These are phyloP conservation scores for Nyctibius grandis DNA, from an alignment of 2,797 vertebrate species.

Conservation along the genomic window DNA sequence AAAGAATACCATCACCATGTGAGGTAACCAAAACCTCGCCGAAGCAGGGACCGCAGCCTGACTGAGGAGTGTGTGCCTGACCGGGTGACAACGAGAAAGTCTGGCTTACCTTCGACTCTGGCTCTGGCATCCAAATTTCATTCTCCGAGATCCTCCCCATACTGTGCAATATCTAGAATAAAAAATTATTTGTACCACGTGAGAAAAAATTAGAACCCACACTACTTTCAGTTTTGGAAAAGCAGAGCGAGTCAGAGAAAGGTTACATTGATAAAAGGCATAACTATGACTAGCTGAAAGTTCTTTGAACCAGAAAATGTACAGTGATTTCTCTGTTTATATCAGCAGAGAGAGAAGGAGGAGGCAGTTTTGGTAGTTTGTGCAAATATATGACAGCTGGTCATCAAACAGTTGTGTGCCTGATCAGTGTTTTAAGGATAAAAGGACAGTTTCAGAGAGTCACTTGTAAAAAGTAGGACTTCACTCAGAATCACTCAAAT, in stretches of 20 bases:
- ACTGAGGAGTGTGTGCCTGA: background rate
- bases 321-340: background rate
- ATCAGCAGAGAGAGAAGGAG: background rate
- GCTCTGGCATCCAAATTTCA: constrained; percentile 75
- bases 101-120: constrained; percentile 68
- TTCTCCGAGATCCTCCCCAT: constrained; percentile 70
- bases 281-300: background rate
- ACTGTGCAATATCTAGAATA: constrained; percentile 69
- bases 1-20: background rate
- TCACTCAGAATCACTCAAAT: background rate
- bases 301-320: background rate
- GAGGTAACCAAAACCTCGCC: background rate
- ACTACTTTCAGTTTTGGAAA: background rate
- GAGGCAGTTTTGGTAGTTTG: background rate
- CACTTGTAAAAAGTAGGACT: background rate
- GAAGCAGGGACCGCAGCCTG: background rate
- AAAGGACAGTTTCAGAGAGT: background rate
- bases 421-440: background rate
- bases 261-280: background rate
- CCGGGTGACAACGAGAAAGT: background rate
- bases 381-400: background rate
- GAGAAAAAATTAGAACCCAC: background rate
- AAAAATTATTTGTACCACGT: background rate
- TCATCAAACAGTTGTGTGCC: background rate
- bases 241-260: background rate